These are phyloP conservation scores for Watersipora subatra DNA, from an alignment of 1,140 invertebrate species.

Conservation along the genomic window DNA sequence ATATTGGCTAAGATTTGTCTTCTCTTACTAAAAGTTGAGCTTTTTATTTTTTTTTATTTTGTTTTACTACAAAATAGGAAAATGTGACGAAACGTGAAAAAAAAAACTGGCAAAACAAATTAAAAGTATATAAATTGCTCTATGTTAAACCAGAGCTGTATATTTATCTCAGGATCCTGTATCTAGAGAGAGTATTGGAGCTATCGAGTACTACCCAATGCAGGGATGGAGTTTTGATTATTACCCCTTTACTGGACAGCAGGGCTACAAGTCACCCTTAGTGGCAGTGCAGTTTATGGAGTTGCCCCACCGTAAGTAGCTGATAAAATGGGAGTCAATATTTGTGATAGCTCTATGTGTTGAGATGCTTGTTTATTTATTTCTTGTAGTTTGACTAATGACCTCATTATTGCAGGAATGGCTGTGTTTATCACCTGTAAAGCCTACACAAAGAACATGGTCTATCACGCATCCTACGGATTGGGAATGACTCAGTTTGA, in stretches of 20 bases:
- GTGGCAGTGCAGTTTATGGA: neutral
- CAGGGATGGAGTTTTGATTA: neutral
- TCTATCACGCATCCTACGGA: neutral
- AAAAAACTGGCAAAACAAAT: too few relatives aligned
- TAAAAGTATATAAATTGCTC: too few relatives aligned
- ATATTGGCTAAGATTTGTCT: too few relatives aligned
- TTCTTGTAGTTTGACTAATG: neutral
- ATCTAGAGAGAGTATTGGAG: neutral
- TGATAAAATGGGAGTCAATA: neutral
- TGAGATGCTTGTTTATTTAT: neutral
- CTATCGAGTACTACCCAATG: neutral
- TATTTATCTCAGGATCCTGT: neutral
- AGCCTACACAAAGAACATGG: constrained; percentile 4
- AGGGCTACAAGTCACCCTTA: neutral
- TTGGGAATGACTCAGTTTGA: neutral
- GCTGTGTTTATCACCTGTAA: neutral
- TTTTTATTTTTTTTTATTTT: neutral
- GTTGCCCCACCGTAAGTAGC: neutral
- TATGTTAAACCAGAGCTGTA: neutral
- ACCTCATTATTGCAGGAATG: neutral
- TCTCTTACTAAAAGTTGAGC: neutral
- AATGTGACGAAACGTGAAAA: too few relatives aligned
- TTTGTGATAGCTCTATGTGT: neutral
- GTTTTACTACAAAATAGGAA: too few relatives aligned
- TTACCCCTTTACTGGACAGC: neutral